phyloP scores from a whole-genome alignment of 2,888 invertebrate species.

The Campaea margaritaria region DNA sequence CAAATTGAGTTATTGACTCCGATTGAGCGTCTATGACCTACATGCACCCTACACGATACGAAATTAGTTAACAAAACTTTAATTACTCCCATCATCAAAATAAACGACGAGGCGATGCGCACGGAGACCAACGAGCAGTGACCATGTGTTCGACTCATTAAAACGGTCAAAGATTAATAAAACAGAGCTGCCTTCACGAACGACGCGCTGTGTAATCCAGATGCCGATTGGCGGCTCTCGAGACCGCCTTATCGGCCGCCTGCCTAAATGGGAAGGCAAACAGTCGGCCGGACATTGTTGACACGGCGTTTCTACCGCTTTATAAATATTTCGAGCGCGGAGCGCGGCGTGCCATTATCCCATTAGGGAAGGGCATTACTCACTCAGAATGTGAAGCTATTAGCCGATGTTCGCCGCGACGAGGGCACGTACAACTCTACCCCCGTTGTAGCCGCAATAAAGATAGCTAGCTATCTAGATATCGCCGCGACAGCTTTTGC shows the following conservation, averaged over 20 bases:
- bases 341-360: constrained; percentile 76
- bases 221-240: constrained; percentile 32
- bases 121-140: neutral
- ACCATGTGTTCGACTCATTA: constrained; percentile 7
- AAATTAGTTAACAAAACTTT: neutral
- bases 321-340: constrained; percentile 79
- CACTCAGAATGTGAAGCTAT: constrained; percentile 68
- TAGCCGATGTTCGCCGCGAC: constrained; percentile 48
- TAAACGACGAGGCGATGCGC: neutral
- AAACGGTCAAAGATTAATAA: constrained; percentile 23
- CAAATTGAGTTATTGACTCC: too few species aligned
- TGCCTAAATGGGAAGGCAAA: constrained; percentile 76
- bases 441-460: constrained; percentile 27
- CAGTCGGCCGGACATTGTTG: constrained; percentile 66
- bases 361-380: constrained; percentile 81
- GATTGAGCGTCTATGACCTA: too few species aligned
- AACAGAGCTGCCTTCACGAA: constrained; percentile 12
- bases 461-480: constrained; percentile 24
- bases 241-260: constrained; percentile 64
- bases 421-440: constrained; percentile 23
- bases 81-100: constrained; percentile 3
- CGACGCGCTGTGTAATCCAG: constrained; percentile 26
- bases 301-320: constrained; percentile 76
- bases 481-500: constrained; percentile 17
- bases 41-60: too few species aligned